Conservation (phyloP, 1,140 invertebrate genomes). For the Anastrepha ludens region DNA sequence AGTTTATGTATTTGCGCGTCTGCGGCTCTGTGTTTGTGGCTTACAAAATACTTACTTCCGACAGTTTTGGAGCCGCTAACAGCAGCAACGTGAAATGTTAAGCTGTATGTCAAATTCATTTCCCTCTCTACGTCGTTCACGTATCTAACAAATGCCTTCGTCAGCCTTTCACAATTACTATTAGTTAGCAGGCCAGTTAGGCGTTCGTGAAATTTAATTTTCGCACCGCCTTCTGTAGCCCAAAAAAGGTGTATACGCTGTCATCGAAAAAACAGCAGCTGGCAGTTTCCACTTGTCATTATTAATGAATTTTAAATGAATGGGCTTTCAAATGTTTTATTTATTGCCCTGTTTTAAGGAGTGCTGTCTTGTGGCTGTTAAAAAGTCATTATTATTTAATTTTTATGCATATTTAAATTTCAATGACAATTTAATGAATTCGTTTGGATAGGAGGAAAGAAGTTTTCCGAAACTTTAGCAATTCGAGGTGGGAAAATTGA, state of each 20-base stretch:
- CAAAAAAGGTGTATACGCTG: conserved; percentile 7
- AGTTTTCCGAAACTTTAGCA: no score
- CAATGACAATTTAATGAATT: not conserved
- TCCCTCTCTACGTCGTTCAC: not conserved
- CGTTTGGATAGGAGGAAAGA: not conserved
- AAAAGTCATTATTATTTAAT: conserved; percentile 27
- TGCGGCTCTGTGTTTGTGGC: not conserved
- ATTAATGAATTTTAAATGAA: conserved; percentile 51
- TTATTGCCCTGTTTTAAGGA: not conserved
- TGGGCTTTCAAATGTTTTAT: not conserved
- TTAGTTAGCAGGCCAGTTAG: conserved; percentile 19
- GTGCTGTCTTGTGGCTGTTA: conserved; percentile 7
- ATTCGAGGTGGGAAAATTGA: no score
- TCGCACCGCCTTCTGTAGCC: not conserved
- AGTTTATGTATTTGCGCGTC: conserved; percentile 8
- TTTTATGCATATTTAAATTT: conserved; percentile 44
- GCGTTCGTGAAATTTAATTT: conserved; percentile 24
- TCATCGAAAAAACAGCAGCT: conserved; percentile 16
- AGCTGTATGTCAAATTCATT: not conserved
- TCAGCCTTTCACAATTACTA: conserved; percentile 43
- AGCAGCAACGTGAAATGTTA: not conserved
- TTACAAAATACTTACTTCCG: conserved; percentile 17
- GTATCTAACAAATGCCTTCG: not conserved
- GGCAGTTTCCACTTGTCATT: conserved; percentile 37
- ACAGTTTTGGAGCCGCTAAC: not conserved